Conservation (phyloP, 2,888 invertebrate species). For the Drosophila aldrichi region DNA sequence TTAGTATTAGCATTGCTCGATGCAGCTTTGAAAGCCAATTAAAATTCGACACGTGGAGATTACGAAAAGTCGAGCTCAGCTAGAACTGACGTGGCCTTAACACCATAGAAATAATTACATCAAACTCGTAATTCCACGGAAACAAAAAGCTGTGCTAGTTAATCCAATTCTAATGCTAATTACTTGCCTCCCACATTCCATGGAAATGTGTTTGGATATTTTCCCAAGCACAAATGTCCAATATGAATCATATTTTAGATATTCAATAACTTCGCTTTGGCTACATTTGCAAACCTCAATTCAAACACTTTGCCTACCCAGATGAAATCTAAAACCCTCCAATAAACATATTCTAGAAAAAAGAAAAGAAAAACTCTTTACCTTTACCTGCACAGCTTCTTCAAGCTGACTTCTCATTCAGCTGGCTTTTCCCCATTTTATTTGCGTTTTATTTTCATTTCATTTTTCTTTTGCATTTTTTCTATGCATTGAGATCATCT, state of each 20-base stretch:
- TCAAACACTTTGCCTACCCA: background rate
- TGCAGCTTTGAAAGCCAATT: background rate
- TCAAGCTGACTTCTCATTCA: conserved; percentile 21
- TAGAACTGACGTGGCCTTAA: background rate
- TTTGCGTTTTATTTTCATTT: conserved; percentile 15
- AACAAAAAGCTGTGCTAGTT: background rate
- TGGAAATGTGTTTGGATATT: background rate
- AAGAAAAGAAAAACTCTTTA: background rate
- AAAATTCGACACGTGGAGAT: background rate
- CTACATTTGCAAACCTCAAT: too few relatives aligned
- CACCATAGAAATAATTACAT: background rate
- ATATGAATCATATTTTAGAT: background rate
- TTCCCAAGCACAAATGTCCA: background rate
- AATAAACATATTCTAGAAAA: background rate
- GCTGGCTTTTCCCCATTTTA: conserved; percentile 31
- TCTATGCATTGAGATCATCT: conserved; percentile 64
- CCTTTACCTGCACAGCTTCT: conserved; percentile 10
- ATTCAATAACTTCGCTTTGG: background rate
- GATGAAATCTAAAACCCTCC: background rate
- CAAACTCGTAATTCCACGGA: background rate
- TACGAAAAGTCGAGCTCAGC: background rate
- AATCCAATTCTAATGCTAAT: background rate
- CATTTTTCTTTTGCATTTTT: background rate
- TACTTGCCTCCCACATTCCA: background rate
- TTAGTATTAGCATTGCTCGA: background rate